These are phyloP conservation scores for Pharmacophagus antenor DNA, from an alignment of 2,888 invertebrate species.

Conservation along the genomic window DNA sequence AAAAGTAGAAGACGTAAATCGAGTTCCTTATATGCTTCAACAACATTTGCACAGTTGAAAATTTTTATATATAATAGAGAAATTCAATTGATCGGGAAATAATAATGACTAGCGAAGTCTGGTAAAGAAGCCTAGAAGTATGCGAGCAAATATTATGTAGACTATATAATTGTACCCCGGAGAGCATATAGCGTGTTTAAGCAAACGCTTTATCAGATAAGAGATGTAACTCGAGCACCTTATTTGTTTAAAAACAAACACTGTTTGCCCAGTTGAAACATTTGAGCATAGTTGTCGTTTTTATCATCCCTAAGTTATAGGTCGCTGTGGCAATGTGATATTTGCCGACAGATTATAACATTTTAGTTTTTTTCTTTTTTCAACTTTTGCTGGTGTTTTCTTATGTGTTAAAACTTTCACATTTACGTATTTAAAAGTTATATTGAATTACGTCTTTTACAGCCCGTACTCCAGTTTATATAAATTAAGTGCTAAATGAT, in stretches of 20 bases:
- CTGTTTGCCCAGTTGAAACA: constrained; percentile 18
- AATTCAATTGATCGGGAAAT: no score
- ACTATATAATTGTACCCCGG: constrained; percentile 10
- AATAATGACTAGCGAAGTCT: no score
- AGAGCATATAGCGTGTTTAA: constrained; percentile 5
- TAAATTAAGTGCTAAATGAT: no score
- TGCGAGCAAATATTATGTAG: constrained; percentile 13
- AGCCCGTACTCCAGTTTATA: no score
- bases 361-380: not conserved
- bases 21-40: no score
- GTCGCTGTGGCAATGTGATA: constrained; percentile 3
- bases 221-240: constrained; percentile 7
- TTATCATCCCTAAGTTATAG: constrained; percentile 12
- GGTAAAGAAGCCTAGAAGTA: not conserved
- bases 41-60: no score
- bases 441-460: no score
- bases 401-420: not conserved
- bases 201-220: constrained; percentile 23
- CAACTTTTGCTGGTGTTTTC: no score
- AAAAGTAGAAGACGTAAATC: no score
- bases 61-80: no score
- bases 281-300: constrained; percentile 13
- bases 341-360: not conserved
- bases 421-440: not conserved
- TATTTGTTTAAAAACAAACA: constrained; percentile 18